phyloP scores from a whole-genome alignment of 2,888 invertebrate genomes.

The Suillia variegata region DNA sequence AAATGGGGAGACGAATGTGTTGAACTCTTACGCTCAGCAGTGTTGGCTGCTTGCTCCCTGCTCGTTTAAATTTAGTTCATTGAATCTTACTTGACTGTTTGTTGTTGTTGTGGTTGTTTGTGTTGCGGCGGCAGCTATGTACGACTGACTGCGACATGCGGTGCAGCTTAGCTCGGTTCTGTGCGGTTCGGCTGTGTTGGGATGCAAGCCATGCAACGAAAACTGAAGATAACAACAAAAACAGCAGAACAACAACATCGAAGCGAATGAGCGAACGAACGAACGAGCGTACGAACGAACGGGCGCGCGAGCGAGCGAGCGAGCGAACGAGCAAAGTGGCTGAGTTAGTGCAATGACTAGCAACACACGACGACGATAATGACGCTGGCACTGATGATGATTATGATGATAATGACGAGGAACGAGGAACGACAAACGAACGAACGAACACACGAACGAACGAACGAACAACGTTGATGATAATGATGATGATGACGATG shows the following conservation, averaged over 20 bases:
- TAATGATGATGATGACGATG: constrained; percentile 57
- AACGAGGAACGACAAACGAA: too few species aligned
- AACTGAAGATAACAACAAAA: background rate
- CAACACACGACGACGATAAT: constrained; percentile 37
- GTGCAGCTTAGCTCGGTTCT: too few species aligned
- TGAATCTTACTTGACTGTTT: constrained; percentile 27
- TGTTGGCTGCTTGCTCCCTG: background rate
- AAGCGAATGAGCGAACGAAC: too few species aligned
- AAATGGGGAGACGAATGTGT: too few species aligned
- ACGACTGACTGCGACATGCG: background rate
- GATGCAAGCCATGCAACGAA: constrained; percentile 1
- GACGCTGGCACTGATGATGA: constrained; percentile 57
- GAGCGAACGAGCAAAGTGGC: background rate
- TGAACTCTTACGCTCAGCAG: constrained; percentile 22
- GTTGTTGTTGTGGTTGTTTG: background rate
- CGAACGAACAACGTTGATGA: constrained; percentile 35
- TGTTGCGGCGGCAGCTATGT: background rate
- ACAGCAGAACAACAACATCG: too few species aligned
- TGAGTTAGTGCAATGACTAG: constrained; percentile 5
- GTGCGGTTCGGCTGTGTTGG: background rate
- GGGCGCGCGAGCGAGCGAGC: too few species aligned
- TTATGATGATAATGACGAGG: constrained; percentile 57
- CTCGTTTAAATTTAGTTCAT: constrained; percentile 29
- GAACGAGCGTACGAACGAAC: too few species aligned
- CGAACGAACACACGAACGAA: too few species aligned